These are phyloP conservation scores for Rhinoderma darwinii DNA, from an alignment of 2,113 vertebrate species.

Conservation along the genomic window DNA sequence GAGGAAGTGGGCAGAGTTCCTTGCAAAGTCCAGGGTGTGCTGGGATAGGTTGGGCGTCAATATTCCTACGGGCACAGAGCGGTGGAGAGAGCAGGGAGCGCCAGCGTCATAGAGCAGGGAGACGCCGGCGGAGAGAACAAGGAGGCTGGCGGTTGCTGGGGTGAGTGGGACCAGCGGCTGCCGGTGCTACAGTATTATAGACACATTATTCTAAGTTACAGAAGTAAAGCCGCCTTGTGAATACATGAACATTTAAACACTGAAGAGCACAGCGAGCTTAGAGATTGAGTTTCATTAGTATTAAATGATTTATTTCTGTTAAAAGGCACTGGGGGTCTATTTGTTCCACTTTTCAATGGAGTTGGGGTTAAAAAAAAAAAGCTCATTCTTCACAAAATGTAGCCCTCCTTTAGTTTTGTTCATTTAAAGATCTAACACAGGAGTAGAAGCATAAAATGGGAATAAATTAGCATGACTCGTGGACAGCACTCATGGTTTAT, in stretches of 20 bases:
- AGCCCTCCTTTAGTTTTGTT: background rate
- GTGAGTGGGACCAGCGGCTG: too few relatives aligned
- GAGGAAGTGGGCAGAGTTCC: too few relatives aligned
- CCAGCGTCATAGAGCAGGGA: too few relatives aligned
- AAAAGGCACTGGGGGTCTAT: constrained; percentile 25
- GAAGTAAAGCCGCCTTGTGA: too few relatives aligned
- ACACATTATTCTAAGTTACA: background rate
- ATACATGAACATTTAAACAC: constrained; percentile 1
- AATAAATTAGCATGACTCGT: background rate
- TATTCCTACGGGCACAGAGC: too few relatives aligned
- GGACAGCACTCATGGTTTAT: background rate
- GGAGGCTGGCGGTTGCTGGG: too few relatives aligned
- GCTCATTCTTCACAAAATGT: background rate
- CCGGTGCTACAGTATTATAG: too few relatives aligned
- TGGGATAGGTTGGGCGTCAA: too few relatives aligned
- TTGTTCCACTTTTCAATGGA: background rate
- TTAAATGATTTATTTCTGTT: constrained; percentile 42
- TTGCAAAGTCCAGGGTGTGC: too few relatives aligned
- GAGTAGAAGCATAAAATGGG: background rate
- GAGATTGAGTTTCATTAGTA: constrained; percentile 3
- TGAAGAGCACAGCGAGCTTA: background rate
- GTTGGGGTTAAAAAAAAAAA: background rate
- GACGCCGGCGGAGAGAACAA: too few relatives aligned
- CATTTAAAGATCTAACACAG: background rate
- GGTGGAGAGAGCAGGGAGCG: too few relatives aligned